phyloP scores from a whole-genome alignment of 2,113 vertebrate species.

The Eudorcas thomsonii region DNA sequence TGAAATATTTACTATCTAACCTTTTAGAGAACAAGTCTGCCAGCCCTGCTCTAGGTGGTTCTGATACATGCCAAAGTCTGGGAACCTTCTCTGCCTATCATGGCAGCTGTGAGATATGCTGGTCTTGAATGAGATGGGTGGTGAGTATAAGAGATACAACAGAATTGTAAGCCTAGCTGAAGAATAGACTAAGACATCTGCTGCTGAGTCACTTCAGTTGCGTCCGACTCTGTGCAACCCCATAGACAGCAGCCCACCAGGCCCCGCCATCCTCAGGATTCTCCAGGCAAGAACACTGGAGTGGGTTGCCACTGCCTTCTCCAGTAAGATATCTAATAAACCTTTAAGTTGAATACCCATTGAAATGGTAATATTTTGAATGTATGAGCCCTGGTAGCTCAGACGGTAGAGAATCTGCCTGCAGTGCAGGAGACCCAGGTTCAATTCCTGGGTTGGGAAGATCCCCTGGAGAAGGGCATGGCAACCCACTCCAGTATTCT shows the following conservation, averaged over 20 bases:
- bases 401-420: neutral
- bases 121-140: neutral
- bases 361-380: neutral
- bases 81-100: neutral
- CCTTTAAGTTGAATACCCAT: neutral
- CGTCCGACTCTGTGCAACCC: no score
- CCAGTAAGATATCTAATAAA: no score
- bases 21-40: neutral
- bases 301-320: no score
- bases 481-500: neutral
- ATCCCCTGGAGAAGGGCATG: neutral
- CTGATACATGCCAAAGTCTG: neutral
- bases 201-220: no score
- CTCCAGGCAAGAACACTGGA: no score
- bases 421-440: neutral
- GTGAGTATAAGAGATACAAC: rapidly evolving
- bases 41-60: neutral
- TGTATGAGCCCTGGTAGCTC: neutral
- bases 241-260: no score
- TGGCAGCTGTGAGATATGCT: rapidly evolving
- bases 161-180: neutral
- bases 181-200: neutral
- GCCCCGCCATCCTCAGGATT: no score
- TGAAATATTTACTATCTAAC: neutral
- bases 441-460: neutral